Base-by-base conservation (phyloP, 2,888 invertebrate genomes). In the Drosophila barbarae region DNA sequence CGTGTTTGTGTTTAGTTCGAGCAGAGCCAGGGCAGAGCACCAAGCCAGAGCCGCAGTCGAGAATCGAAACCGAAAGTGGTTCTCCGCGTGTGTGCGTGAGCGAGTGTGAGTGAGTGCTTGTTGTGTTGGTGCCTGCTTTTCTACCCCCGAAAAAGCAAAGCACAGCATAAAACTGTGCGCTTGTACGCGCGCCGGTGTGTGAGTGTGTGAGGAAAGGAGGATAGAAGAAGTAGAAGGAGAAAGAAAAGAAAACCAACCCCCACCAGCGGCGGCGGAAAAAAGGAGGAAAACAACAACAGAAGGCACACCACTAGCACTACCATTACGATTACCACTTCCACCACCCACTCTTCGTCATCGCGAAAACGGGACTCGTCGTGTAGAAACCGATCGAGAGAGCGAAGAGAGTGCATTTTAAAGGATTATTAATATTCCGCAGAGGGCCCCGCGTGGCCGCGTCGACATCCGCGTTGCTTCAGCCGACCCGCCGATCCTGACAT, bases 111-210 rank as follows among this genome's bases (percentile, higher is more conserved):
- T 46, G 26, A 36, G 39, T 36, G 61, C 23, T 30, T 41, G 57
- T 46, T 34, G 82, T 82, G 44, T 7, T 58, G 36, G 59, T 59
- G 59, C 59, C 59, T 59, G 80, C 77, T 84, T 85, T 73, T 72
- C 81, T 81, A 81, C 81, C 81, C 81, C 81, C 81, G 80, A 84
- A 72, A 84, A 79, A 80, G 85, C 74, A 82, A 79, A 79, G 85
- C 84, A 73, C 77, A 83, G 83, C 85, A 83, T 81, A 79, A 84
- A 83, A 83, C 71, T 73, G 85, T 84, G 80, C 74, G 85, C 84
- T 73, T 60, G 65, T 70, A 77, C 55, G 63, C 69, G 50, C 51
- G 65, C 30, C 35, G 42, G 64, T 54, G 49, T 58, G 69, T 69
- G 55, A 47, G 53, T 69, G 66, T 67, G 57, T 50, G 65, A 39